Evolutionary conservation across 1,140 invertebrate genomes (phyloP), one percentile per base, ranked within the genome.

Genomic region (Lordiphosa clarofinis): DNA sequence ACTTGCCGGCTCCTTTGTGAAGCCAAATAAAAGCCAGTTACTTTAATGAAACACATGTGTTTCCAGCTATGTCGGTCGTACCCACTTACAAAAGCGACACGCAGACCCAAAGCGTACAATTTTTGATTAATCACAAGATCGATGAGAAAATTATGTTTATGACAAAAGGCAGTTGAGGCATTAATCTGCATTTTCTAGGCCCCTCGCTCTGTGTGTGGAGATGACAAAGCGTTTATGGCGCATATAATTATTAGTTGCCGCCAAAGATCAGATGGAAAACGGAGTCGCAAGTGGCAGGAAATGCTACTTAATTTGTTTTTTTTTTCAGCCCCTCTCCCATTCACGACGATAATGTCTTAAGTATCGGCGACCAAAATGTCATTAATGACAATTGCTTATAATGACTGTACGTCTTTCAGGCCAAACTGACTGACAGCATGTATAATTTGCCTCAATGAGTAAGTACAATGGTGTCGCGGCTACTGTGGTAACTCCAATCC

Each of bases 41-140:
- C 73, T 69, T 78, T 70, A 78, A 73, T 84, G 78, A 82, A 84
- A 76, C 67, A 81, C 72, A 76, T 71, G 59, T 74, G 65, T 66
- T 55, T 35, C 24, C 52, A 57, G 57, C 48, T 59, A 68, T 61
- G 63, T 61, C 50, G 55, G 59, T 37, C 21, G 46, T 56, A 52
- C 13, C 24, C 43, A 46, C 43, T 43, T 46, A 86, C 56, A 84
- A 78, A 69, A 64, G 62, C 33, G 55, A 46, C 9, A 57, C 19
- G 36, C 8, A 21, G 9, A 19, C 46, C 12, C n/a, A 19, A 53
- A 50, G 50, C 46, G 64, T 57, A 86, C 64, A 86, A 73, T 76
- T 86, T 86, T 73, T 87, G 82, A 87, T 81, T 86, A 75, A 82
- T 86, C 81, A 86, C 57, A 86, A 86, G 81, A 86, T 86, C 81